These are phyloP conservation scores for Bujurquina vittata DNA, from an alignment of 2,113 vertebrate genomes.

Conservation along the genomic window DNA sequence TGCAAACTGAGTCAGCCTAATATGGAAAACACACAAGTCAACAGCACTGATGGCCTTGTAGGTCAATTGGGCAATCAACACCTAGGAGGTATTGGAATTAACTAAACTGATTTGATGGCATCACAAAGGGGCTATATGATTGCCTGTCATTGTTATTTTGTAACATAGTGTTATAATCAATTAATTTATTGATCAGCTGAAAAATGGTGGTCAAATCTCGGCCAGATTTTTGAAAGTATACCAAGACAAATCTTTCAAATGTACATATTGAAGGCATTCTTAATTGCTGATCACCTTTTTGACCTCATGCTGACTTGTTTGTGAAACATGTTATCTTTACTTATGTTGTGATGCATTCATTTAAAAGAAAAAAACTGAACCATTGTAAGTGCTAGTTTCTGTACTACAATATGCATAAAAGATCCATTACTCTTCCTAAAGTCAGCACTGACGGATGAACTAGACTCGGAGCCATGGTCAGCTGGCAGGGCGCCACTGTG, in stretches of 20 bases:
- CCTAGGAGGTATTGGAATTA: background rate
- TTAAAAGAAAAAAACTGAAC: background rate
- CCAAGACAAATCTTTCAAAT: background rate
- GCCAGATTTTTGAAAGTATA: no score
- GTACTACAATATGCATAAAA: slow-evolving; percentile 17
- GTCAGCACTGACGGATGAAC: slow-evolving; percentile 42
- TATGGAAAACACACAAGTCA: background rate
- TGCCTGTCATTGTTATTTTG: background rate
- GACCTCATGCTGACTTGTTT: background rate
- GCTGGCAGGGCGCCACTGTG: slow-evolving; percentile 46
- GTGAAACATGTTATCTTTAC: background rate
- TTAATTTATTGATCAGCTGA: background rate
- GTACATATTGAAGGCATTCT: background rate
- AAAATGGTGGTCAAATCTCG: no score
- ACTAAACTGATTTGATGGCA: background rate
- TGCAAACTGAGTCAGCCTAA: background rate
- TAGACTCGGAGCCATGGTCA: slow-evolving; percentile 36
- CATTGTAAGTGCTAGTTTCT: background rate
- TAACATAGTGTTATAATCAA: background rate
- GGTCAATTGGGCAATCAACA: background rate
- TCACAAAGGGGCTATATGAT: background rate
- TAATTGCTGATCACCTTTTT: background rate
- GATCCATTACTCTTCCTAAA: slow-evolving; percentile 27
- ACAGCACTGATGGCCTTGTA: slow-evolving; percentile 1
- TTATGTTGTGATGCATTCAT: background rate